Evolutionary conservation across 2,888 invertebrate species (phyloP).

Genomic region (Athalia circularis): DNA sequence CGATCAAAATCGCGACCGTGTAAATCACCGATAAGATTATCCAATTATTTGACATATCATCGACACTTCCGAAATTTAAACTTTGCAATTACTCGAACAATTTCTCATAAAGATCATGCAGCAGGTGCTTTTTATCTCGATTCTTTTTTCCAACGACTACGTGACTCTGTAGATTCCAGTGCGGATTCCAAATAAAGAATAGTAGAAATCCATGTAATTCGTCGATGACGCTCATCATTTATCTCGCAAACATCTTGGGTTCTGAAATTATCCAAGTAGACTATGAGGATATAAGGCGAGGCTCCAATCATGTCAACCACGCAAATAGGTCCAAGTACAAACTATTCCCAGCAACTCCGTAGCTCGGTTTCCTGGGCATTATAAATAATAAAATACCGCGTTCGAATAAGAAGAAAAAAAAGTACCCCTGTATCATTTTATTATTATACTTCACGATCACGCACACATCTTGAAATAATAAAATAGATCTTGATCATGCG

Average conservation of each 20-base stretch:
- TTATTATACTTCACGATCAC: conserved; percentile 78
- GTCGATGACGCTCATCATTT: too few relatives aligned
- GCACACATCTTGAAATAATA: neutral
- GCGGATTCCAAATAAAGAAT: too few relatives aligned
- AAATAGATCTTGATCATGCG: conserved; percentile 20
- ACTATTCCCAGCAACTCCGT: neutral
- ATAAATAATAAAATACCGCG: neutral
- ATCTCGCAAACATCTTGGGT: too few relatives aligned
- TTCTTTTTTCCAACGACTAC: conserved; percentile 14
- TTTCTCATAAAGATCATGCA: neutral
- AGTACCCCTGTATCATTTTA: neutral
- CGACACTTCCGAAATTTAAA: conserved; percentile 6
- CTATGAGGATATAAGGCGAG: too few relatives aligned
- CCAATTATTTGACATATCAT: conserved; percentile 48
- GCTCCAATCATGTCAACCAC: too few relatives aligned
- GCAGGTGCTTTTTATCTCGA: neutral
- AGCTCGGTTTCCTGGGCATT: neutral
- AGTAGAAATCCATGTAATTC: too few relatives aligned
- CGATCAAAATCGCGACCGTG: neutral
- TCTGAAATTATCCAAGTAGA: too few relatives aligned
- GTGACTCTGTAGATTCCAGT: neutral
- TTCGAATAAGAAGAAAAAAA: neutral
- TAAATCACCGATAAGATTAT: conserved; percentile 8
- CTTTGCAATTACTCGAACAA: neutral
- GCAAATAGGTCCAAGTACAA: neutral